Evolutionary conservation across 2,888 invertebrate genomes (phyloP).

Genomic region (Dendrolimus pini): DNA sequence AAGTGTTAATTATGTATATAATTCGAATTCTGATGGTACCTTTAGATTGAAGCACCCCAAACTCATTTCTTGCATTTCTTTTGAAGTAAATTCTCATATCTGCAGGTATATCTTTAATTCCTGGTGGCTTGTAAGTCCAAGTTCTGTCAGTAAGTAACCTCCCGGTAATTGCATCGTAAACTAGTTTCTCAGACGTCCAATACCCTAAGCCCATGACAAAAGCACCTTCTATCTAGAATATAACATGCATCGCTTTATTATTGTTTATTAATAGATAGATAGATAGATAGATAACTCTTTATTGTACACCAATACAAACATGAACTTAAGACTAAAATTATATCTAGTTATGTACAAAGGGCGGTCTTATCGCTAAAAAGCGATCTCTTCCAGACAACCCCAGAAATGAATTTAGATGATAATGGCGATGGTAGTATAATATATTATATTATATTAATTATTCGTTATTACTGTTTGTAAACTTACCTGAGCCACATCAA

Average conservation of each 20-base stretch:
- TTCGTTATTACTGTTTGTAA: not conserved
- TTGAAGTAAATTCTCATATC: slow-evolving; percentile 84
- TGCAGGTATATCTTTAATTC: slow-evolving; percentile 85
- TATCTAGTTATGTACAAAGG: too few relatives aligned
- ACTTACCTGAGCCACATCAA: slow-evolving; percentile 82
- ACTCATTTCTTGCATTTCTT: slow-evolving; percentile 79
- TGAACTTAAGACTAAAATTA: too few relatives aligned
- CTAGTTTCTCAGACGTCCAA: slow-evolving; percentile 83
- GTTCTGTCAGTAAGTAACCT: slow-evolving; percentile 84
- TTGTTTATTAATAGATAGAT: too few relatives aligned
- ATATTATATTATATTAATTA: too few relatives aligned
- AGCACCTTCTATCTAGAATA: slow-evolving; percentile 80
- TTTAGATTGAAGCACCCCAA: slow-evolving; percentile 86
- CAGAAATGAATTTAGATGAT: too few relatives aligned
- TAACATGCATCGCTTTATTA: not conserved
- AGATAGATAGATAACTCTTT: too few relatives aligned
- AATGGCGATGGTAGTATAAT: too few relatives aligned
- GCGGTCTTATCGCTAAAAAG: too few relatives aligned
- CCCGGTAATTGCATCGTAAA: slow-evolving; percentile 80
- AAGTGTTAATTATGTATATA: too few relatives aligned
- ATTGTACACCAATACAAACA: too few relatives aligned
- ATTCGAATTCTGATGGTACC: slow-evolving; percentile 43
- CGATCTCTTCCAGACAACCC: too few relatives aligned
- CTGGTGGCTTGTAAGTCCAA: slow-evolving; percentile 89
- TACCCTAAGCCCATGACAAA: slow-evolving; percentile 87